Base-by-base conservation (phyloP, 2,888 invertebrate species). In the Zaprionus obscuricornis region DNA sequence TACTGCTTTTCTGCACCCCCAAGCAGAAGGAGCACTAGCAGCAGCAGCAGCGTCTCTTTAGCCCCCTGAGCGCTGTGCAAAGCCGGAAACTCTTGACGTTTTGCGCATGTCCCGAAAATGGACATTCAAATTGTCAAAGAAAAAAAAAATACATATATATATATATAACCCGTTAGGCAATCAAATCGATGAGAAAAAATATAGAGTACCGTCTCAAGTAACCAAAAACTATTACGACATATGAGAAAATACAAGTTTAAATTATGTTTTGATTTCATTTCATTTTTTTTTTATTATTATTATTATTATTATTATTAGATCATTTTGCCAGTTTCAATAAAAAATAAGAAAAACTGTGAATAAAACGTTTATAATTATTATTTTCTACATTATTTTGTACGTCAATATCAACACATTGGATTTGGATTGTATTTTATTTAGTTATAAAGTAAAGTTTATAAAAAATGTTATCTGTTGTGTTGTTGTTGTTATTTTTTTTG, bases 81-180 rank as follows among this genome's bases (percentile, higher is more conserved):
- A n/a, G n/a, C 77, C 77, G 77, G 77, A 78, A 75, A 59, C 60
- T 51, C 51, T n/a, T 17, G n/a, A 24, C 31, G 62, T 33, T 74
- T 74, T 78, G 78, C 78, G 78, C 78, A 78, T 78, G 78, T 72
- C 83, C 59, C 52, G n/a, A 43, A 63, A 78, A 60, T 73, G 82
- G 75, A 75, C 75, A 45, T 54, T 16, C 24, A 63, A 52, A 72
- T 27, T 29, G 10, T 2, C 24, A 33, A 31, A 29, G 13, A 8
- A n/a, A 20, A 10, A 5, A 1, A 22, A 16, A 20, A 24, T 24
- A n/a, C n/a, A n/a, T n/a, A n/a, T n/a, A n/a, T n/a, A n/a, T n/a
- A n/a, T n/a, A n/a, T n/a, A n/a, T n/a, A n/a, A n/a, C n/a, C n/a
- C n/a, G n/a, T n/a, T n/a, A n/a, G n/a, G n/a, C n/a, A n/a, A n/a